Percentiles rank a stretch among this genome's conserved stretches.
These are phyloP conservation scores for Stegodyphus mimosarum DNA, from an alignment of 1,140 invertebrate genomes.

Conservation along the genomic window DNA sequence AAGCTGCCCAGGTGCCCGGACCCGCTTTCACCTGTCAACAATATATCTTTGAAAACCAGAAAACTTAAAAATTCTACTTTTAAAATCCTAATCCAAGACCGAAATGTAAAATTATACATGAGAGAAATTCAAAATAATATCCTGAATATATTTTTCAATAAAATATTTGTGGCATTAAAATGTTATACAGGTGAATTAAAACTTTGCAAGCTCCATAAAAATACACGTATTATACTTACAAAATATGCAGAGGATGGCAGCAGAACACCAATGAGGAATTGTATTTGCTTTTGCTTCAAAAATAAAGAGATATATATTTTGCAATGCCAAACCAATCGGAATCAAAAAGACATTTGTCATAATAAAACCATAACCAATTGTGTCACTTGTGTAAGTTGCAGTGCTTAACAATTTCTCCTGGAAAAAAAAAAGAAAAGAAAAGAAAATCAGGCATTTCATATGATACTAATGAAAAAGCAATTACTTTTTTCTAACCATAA, in stretches of 20 bases:
- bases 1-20: too few relatives aligned
- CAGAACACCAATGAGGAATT: slow-evolving; percentile 27
- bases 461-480: not conserved
- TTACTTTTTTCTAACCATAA: not conserved
- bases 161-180: too few relatives aligned
- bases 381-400: slow-evolving; percentile 42
- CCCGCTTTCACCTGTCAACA: too few relatives aligned
- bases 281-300: slow-evolving; percentile 16
- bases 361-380: slow-evolving; percentile 40
- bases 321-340: slow-evolving; percentile 30
- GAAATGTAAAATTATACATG: too few relatives aligned
- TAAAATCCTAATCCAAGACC: too few relatives aligned
- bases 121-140: too few relatives aligned
- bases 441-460: not conserved
- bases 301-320: slow-evolving; percentile 28
- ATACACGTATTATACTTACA: not conserved
- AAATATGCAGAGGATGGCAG: slow-evolving; percentile 9
- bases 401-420: slow-evolving; percentile 48
- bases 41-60: too few relatives aligned
- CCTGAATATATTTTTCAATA: too few relatives aligned
- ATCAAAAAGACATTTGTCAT: slow-evolving; percentile 22
- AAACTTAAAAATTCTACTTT: too few relatives aligned
- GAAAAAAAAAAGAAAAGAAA: not conserved
- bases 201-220: too few relatives aligned
- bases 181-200: too few relatives aligned